Base-by-base conservation (phyloP, 2,113 vertebrate genomes). In the Barbus barbus region DNA sequence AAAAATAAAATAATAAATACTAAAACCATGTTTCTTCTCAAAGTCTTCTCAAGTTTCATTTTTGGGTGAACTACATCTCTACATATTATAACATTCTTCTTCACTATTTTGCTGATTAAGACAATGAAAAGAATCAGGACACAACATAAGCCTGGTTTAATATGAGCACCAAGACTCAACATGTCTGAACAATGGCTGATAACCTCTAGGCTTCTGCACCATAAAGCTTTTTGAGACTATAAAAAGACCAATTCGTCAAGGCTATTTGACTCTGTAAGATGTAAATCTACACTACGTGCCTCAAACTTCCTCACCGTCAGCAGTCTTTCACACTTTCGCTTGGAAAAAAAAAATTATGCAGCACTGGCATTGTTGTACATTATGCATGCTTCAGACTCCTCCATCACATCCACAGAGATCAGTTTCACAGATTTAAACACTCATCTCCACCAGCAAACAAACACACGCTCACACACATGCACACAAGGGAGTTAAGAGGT, bases 341-440 rank as follows among this genome's bases (percentile, higher is more conserved):
- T 28, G 46, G n/a, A 58, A 44, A 12, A n/a, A 41, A 77, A 28
- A 69, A 18, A 22, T 41, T 78, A 31, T 36, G 33, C n/a, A 61
- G 63, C 33, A 51, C 58, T 44, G 72, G 67, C 44, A 73, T 51
- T 63, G 36, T 11, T 48, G 44, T 51, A 46, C 24, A 72, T 61
- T 80, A 73, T 67, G 78, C 77, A 78, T 82, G 81, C 36, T 67
- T 78, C 36, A 65, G 56, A 60, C 60, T 24, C 78, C 26, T 65
- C 61, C 44, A 65, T 83, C 74, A 31, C 38, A 83, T 71, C 71
- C 38, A 16, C 0, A 5, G 51, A 48, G 78, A 81, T 77, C 75
- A 75, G 67, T 38, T 77, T 85, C 79, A 83, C 22, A 31, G 38
- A 83, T 81, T 36, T 53, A 48, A 79, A 74, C 83, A 31, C 63